phyloP scores from a whole-genome alignment of 1,140 invertebrate species.

The Drosophila ficusphila region DNA sequence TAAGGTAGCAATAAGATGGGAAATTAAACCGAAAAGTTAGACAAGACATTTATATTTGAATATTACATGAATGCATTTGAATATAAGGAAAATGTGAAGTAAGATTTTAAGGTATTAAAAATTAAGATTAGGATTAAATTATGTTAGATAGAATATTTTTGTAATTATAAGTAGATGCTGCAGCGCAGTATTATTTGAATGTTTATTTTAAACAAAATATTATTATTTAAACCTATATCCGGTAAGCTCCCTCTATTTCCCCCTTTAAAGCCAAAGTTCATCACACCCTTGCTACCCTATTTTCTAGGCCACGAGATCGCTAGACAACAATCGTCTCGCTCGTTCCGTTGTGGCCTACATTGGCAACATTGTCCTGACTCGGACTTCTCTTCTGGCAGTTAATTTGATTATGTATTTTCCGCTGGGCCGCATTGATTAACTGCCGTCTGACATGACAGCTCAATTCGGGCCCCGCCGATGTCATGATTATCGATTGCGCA shows the following conservation, averaged over 20 bases:
- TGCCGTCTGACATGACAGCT: slow-evolving; percentile 83
- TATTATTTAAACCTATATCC: neutral
- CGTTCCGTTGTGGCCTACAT: slow-evolving; percentile 62
- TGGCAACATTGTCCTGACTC: slow-evolving; percentile 51
- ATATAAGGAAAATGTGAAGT: no score
- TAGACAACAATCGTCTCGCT: slow-evolving; percentile 50
- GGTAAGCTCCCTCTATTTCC: neutral
- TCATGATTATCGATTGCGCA: slow-evolving; percentile 82
- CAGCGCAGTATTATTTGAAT: no score
- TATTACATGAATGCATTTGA: no score
- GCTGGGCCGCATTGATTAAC: slow-evolving; percentile 77
- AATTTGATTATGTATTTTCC: slow-evolving; percentile 79
- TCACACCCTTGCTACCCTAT: slow-evolving; percentile 15
- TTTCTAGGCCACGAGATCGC: slow-evolving; percentile 23
- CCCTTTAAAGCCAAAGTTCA: no score
- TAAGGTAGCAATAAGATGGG: no score
- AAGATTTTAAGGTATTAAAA: no score
- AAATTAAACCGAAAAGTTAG: no score
- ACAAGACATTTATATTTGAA: no score
- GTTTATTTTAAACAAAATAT: no score
- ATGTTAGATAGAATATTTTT: no score
- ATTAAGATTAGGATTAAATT: no score
- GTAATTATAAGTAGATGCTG: no score
- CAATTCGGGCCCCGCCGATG: slow-evolving; percentile 62
- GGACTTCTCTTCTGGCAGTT: slow-evolving; percentile 74